Evolutionary conservation across 1,140 invertebrate species (phyloP).

Genomic region (Drosophila elegans): DNA sequence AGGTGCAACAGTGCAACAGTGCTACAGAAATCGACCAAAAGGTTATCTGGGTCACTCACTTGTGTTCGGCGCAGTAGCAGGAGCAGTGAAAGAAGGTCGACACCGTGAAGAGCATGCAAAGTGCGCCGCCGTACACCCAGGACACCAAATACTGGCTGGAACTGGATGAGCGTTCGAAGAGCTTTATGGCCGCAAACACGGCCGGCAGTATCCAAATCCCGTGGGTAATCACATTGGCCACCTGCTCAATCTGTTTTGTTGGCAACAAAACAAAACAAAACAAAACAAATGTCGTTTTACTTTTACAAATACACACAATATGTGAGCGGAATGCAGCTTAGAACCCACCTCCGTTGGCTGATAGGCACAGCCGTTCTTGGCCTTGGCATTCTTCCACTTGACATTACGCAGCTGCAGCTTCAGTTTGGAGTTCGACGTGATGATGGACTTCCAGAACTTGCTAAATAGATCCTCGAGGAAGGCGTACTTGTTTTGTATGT

Average conservation of each 20-base stretch:
- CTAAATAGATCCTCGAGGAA: slow-evolving; percentile 74
- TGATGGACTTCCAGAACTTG: slow-evolving; percentile 77
- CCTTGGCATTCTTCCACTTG: slow-evolving; percentile 86
- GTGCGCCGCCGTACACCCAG: slow-evolving; percentile 93
- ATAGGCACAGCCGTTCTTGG: slow-evolving; percentile 86
- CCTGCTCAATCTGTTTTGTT: slow-evolving; percentile 90
- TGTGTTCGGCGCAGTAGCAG: slow-evolving; percentile 91
- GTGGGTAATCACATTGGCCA: slow-evolving; percentile 96
- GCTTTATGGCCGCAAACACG: slow-evolving; percentile 89
- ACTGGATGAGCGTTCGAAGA: slow-evolving; percentile 90
- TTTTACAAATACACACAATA: too few species aligned
- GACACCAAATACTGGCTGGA: slow-evolving; percentile 91
- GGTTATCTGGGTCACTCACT: slow-evolving; percentile 85
- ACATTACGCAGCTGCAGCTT: slow-evolving; percentile 69
- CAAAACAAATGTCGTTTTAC: not conserved
- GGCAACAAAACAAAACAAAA: too few species aligned
- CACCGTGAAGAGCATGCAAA: slow-evolving; percentile 94
- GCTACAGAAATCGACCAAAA: not conserved
- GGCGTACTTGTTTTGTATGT: slow-evolving; percentile 73
- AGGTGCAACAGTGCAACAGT: not conserved
- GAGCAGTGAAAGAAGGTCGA: slow-evolving; percentile 96
- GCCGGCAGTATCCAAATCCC: slow-evolving; percentile 94
- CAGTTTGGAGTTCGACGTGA: slow-evolving; percentile 64
- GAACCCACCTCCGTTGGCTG: slow-evolving; percentile 86
- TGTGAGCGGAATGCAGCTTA: not conserved